Evolutionary conservation across 2,888 invertebrate genomes (phyloP).

Genomic region (Caenorhabditis sp.): DNA sequence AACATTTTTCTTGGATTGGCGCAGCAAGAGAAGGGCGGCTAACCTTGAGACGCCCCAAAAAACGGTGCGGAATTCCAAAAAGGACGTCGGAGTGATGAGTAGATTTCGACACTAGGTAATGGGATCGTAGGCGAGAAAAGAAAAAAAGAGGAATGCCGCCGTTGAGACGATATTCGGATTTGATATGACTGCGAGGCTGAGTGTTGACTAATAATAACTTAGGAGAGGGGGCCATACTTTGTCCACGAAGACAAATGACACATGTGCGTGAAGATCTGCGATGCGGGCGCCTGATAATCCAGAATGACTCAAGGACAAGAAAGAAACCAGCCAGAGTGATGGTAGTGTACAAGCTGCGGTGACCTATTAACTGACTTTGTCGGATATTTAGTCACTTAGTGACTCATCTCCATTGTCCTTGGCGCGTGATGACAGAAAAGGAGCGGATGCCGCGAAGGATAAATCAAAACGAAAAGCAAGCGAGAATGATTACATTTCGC

Average conservation of each 20-base stretch:
- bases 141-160: background rate
- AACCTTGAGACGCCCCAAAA: slow-evolving; percentile 39
- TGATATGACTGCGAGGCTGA: background rate
- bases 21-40: background rate
- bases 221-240: background rate
- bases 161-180: slow-evolving; percentile 3
- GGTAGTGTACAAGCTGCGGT: slow-evolving; percentile 34
- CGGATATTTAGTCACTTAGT: slow-evolving; percentile 54
- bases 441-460: slow-evolving; percentile 1
- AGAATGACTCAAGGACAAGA: slow-evolving; percentile 40
- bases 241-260: slow-evolving; percentile 17
- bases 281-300: slow-evolving; percentile 43
- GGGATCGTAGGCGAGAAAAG: slow-evolving; percentile 1
- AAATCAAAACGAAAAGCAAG: slow-evolving; percentile 15
- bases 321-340: slow-evolving; percentile 31
- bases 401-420: slow-evolving; percentile 50
- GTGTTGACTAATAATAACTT: slow-evolving; percentile 2
- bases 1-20: slow-evolving; percentile 20
- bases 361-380: slow-evolving; percentile 54
- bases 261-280: slow-evolving; percentile 26
- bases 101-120: slow-evolving; percentile 23
- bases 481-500: slow-evolving; percentile 33
- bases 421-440: slow-evolving; percentile 9
- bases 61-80: slow-evolving; percentile 14
- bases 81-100: slow-evolving; percentile 34